phyloP scores from a whole-genome alignment of 1,140 invertebrate species.

The Eumeta japonica region DNA sequence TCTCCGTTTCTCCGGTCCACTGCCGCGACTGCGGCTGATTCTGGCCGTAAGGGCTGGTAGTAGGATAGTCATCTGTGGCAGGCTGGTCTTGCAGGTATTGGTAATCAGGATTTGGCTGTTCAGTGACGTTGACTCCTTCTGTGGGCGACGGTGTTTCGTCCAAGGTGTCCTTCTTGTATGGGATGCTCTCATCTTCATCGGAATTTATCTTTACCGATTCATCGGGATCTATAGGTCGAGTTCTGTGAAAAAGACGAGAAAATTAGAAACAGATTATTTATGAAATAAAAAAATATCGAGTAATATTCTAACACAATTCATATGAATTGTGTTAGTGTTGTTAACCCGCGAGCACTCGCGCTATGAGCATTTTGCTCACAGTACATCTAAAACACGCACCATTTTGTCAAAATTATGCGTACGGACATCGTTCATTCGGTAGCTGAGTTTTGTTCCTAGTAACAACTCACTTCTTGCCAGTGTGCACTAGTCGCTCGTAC shows the following conservation, averaged over 20 bases:
- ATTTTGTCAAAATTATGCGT: slow-evolving; percentile 11
- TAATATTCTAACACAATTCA: no score
- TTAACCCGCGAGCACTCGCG: no score
- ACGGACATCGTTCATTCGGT: slow-evolving; percentile 9
- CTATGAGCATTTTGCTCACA: no score
- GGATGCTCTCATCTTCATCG: slow-evolving; percentile 40
- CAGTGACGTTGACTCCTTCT: slow-evolving; percentile 25
- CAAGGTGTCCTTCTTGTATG: slow-evolving; percentile 42
- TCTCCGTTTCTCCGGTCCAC: slow-evolving; percentile 45
- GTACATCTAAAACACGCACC: slow-evolving; percentile 12
- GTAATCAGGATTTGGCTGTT: slow-evolving; percentile 3
- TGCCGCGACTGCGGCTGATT: slow-evolving; percentile 15
- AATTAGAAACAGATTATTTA: neutral
- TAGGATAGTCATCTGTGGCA: neutral
- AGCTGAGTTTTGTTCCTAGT: slow-evolving; percentile 10
- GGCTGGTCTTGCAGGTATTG: neutral
- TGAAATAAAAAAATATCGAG: neutral
- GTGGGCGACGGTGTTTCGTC: slow-evolving; percentile 41
- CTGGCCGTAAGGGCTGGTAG: neutral
- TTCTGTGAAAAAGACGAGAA: slow-evolving; percentile 17
- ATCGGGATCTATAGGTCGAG: slow-evolving; percentile 36
- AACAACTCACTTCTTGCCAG: slow-evolving; percentile 7
- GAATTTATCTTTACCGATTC: slow-evolving; percentile 43
- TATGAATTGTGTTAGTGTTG: no score
- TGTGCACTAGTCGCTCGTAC: slow-evolving; percentile 8